A percentile compares a stretch with the other conserved stretches of the same genome.
phyloP scores from a whole-genome alignment of 2,888 invertebrate genomes.

The Platypus cylindrus region DNA sequence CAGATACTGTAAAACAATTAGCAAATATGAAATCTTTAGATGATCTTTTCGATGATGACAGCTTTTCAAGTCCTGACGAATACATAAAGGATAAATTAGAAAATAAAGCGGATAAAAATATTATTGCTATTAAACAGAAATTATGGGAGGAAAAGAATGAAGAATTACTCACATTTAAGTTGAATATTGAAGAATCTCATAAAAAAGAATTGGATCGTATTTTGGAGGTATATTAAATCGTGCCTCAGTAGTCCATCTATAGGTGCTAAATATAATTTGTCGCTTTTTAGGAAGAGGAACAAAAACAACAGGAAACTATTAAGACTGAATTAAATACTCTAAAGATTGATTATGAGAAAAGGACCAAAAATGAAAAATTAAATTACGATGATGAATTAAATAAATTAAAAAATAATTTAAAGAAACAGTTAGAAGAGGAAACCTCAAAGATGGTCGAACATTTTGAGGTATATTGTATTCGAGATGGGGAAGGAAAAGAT shows the following conservation, averaged over 20 bases:
- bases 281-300: constrained; percentile 25
- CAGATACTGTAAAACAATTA: constrained; percentile 29
- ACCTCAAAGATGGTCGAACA: constrained; percentile 28
- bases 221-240: constrained; percentile 22
- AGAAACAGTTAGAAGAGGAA: constrained; percentile 24
- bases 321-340: constrained; percentile 37
- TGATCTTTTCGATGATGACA: constrained; percentile 19
- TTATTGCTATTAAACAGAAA: constrained; percentile 43
- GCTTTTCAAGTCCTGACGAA: constrained; percentile 18
- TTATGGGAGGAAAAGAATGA: constrained; percentile 38
- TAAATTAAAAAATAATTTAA: constrained; percentile 34
- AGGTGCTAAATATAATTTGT: too few relatives aligned
- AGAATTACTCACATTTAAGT: constrained; percentile 32
- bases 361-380: constrained; percentile 29
- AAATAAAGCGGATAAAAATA: constrained; percentile 37
- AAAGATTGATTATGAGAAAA: constrained; percentile 39
- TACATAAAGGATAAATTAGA: constrained; percentile 20
- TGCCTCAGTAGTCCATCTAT: too few relatives aligned
- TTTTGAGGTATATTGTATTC: constrained; percentile 24
- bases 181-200: constrained; percentile 31
- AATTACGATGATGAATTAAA: constrained; percentile 38
- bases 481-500: background rate
- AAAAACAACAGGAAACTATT: constrained; percentile 27
- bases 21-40: constrained; percentile 19
- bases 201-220: constrained; percentile 42